Evolutionary conservation across 2,113 vertebrate genomes (phyloP), one percentile per base, ranked within the genome.

Genomic region (Mormyrus lacerda): DNA sequence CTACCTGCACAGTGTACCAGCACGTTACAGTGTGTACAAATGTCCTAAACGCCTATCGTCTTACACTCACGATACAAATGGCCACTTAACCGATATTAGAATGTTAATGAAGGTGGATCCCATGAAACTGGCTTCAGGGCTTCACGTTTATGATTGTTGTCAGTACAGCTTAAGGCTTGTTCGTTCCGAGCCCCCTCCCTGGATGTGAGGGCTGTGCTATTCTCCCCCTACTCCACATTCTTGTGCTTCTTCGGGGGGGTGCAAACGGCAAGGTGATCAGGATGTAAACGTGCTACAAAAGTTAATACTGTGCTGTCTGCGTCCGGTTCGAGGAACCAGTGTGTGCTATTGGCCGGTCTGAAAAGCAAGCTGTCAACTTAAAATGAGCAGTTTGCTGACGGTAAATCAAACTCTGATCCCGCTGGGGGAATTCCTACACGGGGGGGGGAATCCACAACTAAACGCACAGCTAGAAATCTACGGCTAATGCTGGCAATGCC

Each of bases 381-480:
- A 58, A 58, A 58, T 39, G 35, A 79, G 24, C 11, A 0, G 44
- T 39, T 35, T 76, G 24, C 8, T n/a, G 17, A 47, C 24, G 0
- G 2, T 84, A 10, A 84, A 13, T 73, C 58, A 47, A 27, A 73
- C 88, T 48, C 87, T 39, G n/a, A 53, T 48, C 53, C 65, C 88
- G 31, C 76, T 39, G 65, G 24, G 27, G 11, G 21, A 5, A 84
- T 2, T 88, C 69, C 73, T 89, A 89, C 76, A 47, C 9, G 88
- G 76, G 24, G 53, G 45, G 51, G 61, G 2, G 55, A 48, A 45
- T 85, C 76, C 84, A 89, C 88, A 24, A 61, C 79, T 50, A 89
- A 61, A 35, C 15, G 35, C 76, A 89, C 88, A 85, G 51, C 24
- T 84, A 84, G 55, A 89, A 45, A 89, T 85, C 79, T 89, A 84